These are phyloP conservation scores for Anser cygnoides DNA, from an alignment of 2,113 vertebrate genomes.

Conservation along the genomic window DNA sequence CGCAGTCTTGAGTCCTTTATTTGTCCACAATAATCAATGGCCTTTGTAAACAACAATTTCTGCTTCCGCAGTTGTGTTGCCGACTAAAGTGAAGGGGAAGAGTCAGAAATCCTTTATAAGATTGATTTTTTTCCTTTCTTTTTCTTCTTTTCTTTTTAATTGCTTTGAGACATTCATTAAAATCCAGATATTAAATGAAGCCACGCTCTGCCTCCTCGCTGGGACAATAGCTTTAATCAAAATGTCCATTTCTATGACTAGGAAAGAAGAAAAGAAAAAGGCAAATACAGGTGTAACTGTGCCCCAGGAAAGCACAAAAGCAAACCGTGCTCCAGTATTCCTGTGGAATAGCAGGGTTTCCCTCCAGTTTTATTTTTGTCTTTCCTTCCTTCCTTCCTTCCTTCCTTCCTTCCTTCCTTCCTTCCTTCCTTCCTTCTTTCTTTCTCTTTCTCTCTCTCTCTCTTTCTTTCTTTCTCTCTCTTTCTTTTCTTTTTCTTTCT, in stretches of 20 bases:
- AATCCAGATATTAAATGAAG: background rate
- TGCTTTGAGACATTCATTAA: background rate
- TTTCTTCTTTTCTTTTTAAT: background rate
- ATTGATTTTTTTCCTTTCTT: background rate
- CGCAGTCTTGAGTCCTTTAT: background rate
- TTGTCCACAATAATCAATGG: background rate
- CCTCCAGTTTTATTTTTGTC: background rate
- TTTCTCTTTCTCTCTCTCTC: too few relatives aligned
- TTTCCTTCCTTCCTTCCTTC: too few relatives aligned
- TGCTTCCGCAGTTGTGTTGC: background rate
- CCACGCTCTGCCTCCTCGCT: background rate
- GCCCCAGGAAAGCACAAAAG: background rate
- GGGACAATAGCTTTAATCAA: conserved; percentile 28
- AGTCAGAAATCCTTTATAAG: background rate
- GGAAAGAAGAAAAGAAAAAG: background rate
- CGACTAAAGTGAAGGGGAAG: background rate
- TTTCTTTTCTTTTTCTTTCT: too few relatives aligned
- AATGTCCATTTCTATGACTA: background rate
- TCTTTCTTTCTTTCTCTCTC: too few relatives aligned
- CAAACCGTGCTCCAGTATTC: background rate
- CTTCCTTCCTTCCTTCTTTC: too few relatives aligned
- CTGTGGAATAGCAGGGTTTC: background rate
- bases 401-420: too few relatives aligned
- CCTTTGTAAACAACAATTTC: background rate
- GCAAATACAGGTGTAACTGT: background rate